Base-by-base conservation (phyloP, 2,797 vertebrate genomes). In the Myotis myotis region DNA sequence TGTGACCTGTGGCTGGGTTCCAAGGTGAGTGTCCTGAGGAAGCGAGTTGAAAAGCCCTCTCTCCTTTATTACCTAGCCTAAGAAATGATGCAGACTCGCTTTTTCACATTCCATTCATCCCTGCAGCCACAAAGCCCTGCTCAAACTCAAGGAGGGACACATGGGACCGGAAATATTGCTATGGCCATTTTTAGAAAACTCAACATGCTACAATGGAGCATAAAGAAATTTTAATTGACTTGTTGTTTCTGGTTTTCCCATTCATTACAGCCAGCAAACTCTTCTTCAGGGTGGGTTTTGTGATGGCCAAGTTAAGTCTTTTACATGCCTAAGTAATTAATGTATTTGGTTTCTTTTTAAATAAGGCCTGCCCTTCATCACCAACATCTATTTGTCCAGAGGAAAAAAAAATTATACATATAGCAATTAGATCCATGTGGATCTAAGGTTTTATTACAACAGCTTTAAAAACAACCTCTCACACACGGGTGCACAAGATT, bases 241-340 rank as follows among this genome's bases (percentile, higher is more conserved):
- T 99, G 64, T 98, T 99, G 96, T 99, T 99, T 97, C 98, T 99
- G 97, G 97, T 99, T 96, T 99, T 99, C 97, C 99, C 98, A 90
- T 99, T 99, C 98, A 98, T 99, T 96, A 99, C 99, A 92, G 99
- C 99, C 97, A 99, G 98, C 97, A 99, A 99, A 98, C 98, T 99
- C 80, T 99, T 99, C 98, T 99, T 99, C 98, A 98, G 98, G 88
- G 99, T 99, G 97, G 99, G 99, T 96, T 99, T 99, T 98, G 99
- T 99, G 76, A 99, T 99, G 97, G 99, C 99, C 3, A 99, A 99
- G 97, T 98, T 98, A 99, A 96, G 98, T 99, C 92, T 98, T 99
- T 97, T 99, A 99, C 98, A 99, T 99, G 99, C 99, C 99, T 80
- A 99, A 99, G 98, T 99, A 98, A 97, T 93, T 97, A 96, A 17